Evolutionary conservation across 2,888 invertebrate species (phyloP).

Genomic region (Drosophila meridionalis): DNA sequence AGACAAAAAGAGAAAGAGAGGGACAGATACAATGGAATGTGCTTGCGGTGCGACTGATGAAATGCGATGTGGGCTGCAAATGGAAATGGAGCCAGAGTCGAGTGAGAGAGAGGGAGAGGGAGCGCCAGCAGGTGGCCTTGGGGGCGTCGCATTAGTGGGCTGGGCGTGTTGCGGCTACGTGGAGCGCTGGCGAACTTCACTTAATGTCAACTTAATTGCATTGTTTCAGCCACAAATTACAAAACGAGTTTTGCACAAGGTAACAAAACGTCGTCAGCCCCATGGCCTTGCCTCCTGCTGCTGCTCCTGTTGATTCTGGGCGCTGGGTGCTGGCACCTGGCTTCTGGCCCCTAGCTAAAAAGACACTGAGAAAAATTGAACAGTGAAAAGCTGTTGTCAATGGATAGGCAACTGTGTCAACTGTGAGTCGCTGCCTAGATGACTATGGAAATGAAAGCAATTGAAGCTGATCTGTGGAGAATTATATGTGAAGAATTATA

Average conservation of each 20-base stretch:
- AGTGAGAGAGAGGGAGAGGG: not conserved
- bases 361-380: not conserved
- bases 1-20: too few relatives aligned
- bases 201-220: conserved; percentile 82
- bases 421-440: not conserved
- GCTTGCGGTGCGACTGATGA: conserved; percentile 31
- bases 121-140: conserved; percentile 21
- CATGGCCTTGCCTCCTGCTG: conserved; percentile 31
- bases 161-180: not conserved
- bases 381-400: not conserved
- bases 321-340: conserved; percentile 1
- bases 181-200: conserved; percentile 64
- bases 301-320: conserved; percentile 10
- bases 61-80: conserved; percentile 34
- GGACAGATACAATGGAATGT: conserved; percentile 26
- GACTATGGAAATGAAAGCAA: too few relatives aligned
- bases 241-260: conserved; percentile 78
- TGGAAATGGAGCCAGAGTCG: conserved; percentile 22
- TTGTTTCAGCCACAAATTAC: conserved; percentile 82
- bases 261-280: conserved; percentile 63
- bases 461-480: too few relatives aligned
- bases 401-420: too few relatives aligned
- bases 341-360: not conserved
- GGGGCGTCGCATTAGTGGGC: not conserved
- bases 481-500: too few relatives aligned